Conservation (phyloP, 2,888 invertebrate species). For the Alloscopus bannaensis region DNA sequence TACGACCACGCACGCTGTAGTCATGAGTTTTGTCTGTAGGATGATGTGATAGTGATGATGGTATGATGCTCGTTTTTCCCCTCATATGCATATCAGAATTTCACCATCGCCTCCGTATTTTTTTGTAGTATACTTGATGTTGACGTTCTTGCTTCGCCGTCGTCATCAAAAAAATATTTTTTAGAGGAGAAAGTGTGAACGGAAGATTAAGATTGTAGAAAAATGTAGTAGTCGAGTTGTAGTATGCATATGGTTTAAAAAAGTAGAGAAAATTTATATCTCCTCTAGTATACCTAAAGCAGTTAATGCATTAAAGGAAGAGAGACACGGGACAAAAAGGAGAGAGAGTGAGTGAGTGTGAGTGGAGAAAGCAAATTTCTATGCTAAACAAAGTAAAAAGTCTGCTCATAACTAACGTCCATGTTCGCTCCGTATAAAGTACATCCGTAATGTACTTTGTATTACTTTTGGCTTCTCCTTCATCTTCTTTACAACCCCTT, state of each 20-base stretch:
- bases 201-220: conserved; percentile 38
- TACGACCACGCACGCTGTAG: no score
- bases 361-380: conserved; percentile 57
- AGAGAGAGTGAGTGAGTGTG: conserved; percentile 7
- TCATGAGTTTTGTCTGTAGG: no score
- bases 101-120: conserved; percentile 32
- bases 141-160: conserved; percentile 11
- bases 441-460: conserved; percentile 66
- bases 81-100: conserved; percentile 46
- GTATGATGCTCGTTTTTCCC: conserved; percentile 11
- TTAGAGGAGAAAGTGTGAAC: conserved; percentile 38
- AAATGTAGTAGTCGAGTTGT: background rate
- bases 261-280: conserved; percentile 2
- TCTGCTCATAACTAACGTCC: conserved; percentile 56
- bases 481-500: conserved; percentile 56
- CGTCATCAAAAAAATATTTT: conserved; percentile 20
- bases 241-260: background rate
- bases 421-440: conserved; percentile 44
- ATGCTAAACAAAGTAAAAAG: conserved; percentile 59
- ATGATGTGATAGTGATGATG: conserved; percentile 10
- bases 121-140: conserved; percentile 12
- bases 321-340: background rate
- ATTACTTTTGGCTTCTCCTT: conserved; percentile 65
- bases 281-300: conserved; percentile 13
- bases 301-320: conserved; percentile 3